A percentile compares a stretch with the other conserved stretches of the same genome.
Evolutionary conservation across 2,888 invertebrate genomes (phyloP).

Genomic region (Morpho deidamia): DNA sequence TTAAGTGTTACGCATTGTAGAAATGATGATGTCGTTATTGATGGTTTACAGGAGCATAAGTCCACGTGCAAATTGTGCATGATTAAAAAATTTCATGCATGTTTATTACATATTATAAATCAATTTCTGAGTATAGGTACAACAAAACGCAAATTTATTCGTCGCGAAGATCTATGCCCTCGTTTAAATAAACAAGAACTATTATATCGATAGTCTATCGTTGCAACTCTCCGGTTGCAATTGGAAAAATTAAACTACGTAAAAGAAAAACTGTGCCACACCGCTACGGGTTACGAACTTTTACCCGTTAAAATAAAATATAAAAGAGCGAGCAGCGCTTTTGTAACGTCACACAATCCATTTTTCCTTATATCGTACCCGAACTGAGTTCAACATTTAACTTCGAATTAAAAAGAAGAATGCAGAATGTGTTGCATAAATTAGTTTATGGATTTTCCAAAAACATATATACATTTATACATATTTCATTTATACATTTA

Average conservation of each 20-base stretch:
- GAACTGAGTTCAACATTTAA: constrained; percentile 4
- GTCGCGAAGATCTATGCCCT: no score
- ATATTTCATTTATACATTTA: no score
- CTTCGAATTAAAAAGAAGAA: constrained; percentile 8
- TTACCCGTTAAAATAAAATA: constrained; percentile 3
- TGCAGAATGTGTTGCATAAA: neutral
- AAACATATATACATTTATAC: no score
- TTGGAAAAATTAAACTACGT: neutral
- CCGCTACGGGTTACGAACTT: constrained; percentile 4
- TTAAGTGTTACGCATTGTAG: no score
- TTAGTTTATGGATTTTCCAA: neutral
- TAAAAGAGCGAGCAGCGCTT: constrained; percentile 1
- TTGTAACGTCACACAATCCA: constrained; percentile 1
- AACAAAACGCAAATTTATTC: no score
- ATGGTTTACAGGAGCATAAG: no score
- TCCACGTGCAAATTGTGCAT: neutral
- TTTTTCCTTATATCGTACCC: constrained; percentile 2
- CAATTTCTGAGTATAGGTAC: no score
- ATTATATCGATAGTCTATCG: neutral
- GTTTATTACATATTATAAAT: no score
- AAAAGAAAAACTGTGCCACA: neutral
- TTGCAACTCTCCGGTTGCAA: neutral
- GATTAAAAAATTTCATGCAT: neutral
- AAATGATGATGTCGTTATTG: no score
- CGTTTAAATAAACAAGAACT: no score